Percentiles rank a stretch among this genome's conserved stretches.
phyloP scores from a whole-genome alignment of 2,797 vertebrate species.

The Rhabdophis nuchalis region DNA sequence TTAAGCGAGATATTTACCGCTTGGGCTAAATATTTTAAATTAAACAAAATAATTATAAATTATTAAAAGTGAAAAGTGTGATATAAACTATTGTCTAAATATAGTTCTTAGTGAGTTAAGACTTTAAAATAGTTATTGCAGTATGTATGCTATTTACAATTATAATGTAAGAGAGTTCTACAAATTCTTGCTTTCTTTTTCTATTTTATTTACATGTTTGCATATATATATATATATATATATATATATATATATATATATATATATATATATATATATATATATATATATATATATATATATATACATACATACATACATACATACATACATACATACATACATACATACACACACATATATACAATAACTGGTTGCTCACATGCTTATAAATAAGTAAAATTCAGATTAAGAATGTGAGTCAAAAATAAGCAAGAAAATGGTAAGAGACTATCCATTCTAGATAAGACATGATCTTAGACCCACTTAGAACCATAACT shows the following conservation, averaged over 20 bases:
- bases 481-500: no score
- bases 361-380: neutral
- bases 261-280: neutral
- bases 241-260: neutral
- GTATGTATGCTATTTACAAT: conserved; percentile 13
- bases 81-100: conserved; percentile 65
- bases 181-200: conserved; percentile 6
- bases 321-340: no score
- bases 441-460: no score
- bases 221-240: neutral
- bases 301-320: no score
- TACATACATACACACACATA: neutral
- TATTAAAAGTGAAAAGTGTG: conserved; percentile 63
- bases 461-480: no score
- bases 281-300: neutral
- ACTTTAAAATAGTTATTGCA: conserved; percentile 23
- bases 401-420: no score
- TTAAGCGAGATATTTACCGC: conserved; percentile 69
- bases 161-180: neutral
- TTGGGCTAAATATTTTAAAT: conserved; percentile 70
- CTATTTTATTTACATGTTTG: neutral
- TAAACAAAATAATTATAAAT: conserved; percentile 7
- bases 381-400: neutral
- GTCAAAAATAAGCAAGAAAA: no score
- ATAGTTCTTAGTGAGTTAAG: conserved; percentile 56